These are phyloP conservation scores for Rhynchotus rufescens DNA, from an alignment of 2,797 vertebrate genomes.

Conservation along the genomic window DNA sequence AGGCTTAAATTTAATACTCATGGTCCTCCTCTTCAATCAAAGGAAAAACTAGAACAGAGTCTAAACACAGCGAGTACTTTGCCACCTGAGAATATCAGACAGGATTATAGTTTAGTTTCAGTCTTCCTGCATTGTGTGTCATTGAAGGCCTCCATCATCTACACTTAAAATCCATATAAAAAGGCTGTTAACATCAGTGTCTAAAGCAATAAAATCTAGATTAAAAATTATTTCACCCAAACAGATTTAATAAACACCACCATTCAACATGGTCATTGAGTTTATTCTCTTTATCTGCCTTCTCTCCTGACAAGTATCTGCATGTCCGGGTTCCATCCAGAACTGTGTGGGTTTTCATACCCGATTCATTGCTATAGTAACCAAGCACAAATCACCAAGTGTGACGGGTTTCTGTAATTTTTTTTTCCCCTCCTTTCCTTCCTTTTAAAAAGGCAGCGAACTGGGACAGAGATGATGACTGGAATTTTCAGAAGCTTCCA, in stretches of 20 bases:
- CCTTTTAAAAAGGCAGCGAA: neutral
- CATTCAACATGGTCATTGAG: neutral
- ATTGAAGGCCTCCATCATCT: neutral
- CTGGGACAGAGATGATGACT: neutral
- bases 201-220: neutral
- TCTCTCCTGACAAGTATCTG: slow-evolving; percentile 23
- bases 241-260: neutral
- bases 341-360: slow-evolving; percentile 38
- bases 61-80: neutral
- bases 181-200: neutral
- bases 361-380: slow-evolving; percentile 66
- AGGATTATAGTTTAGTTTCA: neutral
- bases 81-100: neutral
- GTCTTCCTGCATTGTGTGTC: neutral
- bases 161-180: neutral
- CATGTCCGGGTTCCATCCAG: slow-evolving; percentile 36
- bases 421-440: neutral
- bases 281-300: neutral
- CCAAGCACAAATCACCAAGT: slow-evolving; percentile 41
- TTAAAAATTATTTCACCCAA: neutral
- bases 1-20: neutral
- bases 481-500: neutral
- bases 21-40: neutral
- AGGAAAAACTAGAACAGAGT: neutral
- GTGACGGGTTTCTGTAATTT: neutral